Evolutionary conservation across 2,113 vertebrate species (phyloP), one percentile per base, ranked within the genome.

Genomic region (Columba livia): DNA sequence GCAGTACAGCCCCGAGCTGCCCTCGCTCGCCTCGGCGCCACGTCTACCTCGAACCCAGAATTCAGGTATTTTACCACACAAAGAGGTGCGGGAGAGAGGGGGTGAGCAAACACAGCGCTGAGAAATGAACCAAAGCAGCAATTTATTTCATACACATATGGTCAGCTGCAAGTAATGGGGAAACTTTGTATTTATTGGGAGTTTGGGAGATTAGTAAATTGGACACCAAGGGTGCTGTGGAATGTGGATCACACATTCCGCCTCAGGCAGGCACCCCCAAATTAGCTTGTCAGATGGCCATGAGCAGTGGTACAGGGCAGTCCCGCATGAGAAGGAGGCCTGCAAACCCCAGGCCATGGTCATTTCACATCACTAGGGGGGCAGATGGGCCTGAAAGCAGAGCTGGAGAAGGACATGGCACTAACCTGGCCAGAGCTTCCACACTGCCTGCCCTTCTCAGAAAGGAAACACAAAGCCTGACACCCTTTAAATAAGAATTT

Each of bases 231-330:
- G 17, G 17, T 6, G 3, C 14, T 25, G 61, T 4, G 12, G 44
- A 91, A 80, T 10, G 50, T 44, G 79, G 20, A 80, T 62, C 61
- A 38, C 12, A 53, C 0, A 0, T 32, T 40, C 29, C 0, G 0
- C 50, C 85, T 73, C 20, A 78, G 51, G 47, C 18, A 90, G 57
- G 28, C 13, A 66, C 9, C 6, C 36, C 28, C 34, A 51, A 51
- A 69, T 28, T 44, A 65, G 21, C 42, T 81, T 4, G 1, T 31
- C 44, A n/a, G 14, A 70, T 0, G 2, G 42, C 15, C 28, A 36
- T 4, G 1, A 72, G n/a, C 26, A 62, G 19, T 6, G 17, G 6
- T 26, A 40, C 7, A 17, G 50, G 54, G n/a, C 42, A 85, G 60
- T n/a, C 40, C 40, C 3, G 1, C 28, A 47, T 0, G 1, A 48